Evolutionary conservation across 1,140 invertebrate species (phyloP).

Genomic region (Lutraria rhynchaena): DNA sequence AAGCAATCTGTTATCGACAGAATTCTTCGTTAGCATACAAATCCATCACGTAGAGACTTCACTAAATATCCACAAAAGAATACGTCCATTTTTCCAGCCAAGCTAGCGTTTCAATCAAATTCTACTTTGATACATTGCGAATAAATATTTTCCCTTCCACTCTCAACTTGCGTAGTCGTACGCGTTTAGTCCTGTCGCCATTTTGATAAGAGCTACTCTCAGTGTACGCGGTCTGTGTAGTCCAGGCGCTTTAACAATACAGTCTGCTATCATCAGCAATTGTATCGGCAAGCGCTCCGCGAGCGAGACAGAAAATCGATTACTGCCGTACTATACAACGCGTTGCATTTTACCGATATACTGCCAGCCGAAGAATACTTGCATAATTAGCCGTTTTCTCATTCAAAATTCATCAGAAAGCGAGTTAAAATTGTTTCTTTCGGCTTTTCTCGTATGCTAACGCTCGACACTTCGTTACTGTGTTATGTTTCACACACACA

Average conservation of each 20-base stretch:
- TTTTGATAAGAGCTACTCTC: constrained; percentile 30
- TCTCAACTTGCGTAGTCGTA: too few relatives aligned
- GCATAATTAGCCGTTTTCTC: constrained; percentile 67
- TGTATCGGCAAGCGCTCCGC: constrained; percentile 13
- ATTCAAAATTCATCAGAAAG: constrained; percentile 65
- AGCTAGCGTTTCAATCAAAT: too few relatives aligned
- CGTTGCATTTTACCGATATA: constrained; percentile 40
- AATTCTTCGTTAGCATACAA: too few relatives aligned
- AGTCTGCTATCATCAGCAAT: constrained; percentile 17
- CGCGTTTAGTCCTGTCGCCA: constrained; percentile 7
- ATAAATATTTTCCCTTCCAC: too few relatives aligned
- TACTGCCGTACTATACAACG: constrained; percentile 19
- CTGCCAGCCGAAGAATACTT: constrained; percentile 44
- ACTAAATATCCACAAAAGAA: too few relatives aligned
- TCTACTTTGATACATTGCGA: too few relatives aligned
- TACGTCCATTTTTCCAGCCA: too few relatives aligned
- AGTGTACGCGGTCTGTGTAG: not conserved
- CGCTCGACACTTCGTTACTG: not conserved
- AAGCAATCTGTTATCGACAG: too few relatives aligned
- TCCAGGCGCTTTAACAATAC: constrained; percentile 31
- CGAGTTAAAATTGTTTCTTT: constrained; percentile 54
- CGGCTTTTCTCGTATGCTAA: constrained; percentile 45
- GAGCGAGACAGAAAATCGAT: constrained; percentile 54
- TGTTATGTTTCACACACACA: not conserved
- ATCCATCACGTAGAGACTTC: too few relatives aligned